Percentiles rank a stretch among this genome's conserved stretches.
Evolutionary conservation across 2,888 invertebrate species (phyloP).

Genomic region (Acheta domesticus): DNA sequence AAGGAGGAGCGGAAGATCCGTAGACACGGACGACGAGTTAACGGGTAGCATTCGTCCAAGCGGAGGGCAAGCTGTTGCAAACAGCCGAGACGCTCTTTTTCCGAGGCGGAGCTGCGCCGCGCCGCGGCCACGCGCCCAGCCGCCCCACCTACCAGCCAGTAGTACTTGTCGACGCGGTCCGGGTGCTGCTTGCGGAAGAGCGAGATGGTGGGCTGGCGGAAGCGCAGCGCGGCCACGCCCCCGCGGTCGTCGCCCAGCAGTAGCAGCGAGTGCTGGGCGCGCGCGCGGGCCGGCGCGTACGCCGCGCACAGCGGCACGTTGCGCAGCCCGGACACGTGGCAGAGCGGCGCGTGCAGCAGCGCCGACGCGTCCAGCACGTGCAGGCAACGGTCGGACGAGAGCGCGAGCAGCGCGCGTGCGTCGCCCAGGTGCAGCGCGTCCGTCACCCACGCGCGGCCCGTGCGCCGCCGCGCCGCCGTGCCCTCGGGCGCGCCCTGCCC

Average conservation of each 20-base stretch:
- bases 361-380: conserved; percentile 57
- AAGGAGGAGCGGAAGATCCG: too few relatives aligned
- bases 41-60: too few relatives aligned
- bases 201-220: conserved; percentile 54
- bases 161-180: conserved; percentile 56
- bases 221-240: conserved; percentile 52
- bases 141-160: conserved; percentile 48
- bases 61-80: too few relatives aligned
- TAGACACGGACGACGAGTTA: too few relatives aligned
- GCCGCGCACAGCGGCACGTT: conserved; percentile 55
- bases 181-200: conserved; percentile 54
- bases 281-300: conserved; percentile 46
- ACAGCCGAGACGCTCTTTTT: too few relatives aligned
- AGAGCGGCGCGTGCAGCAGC: conserved; percentile 55
- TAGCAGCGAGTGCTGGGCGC: conserved; percentile 47
- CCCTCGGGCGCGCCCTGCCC: not conserved
- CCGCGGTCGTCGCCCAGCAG: conserved; percentile 58
- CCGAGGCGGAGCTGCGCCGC: too few relatives aligned
- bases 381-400: conserved; percentile 59
- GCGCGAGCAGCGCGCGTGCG: conserved; percentile 53
- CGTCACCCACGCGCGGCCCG: conserved; percentile 53
- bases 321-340: conserved; percentile 57
- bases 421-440: conserved; percentile 59
- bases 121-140: too few relatives aligned
- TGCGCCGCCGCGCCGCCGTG: not conserved